Evolutionary conservation across 2,888 invertebrate species (phyloP), one percentile per base, ranked within the genome.

Genomic region (Digitonthophagus gazella): DNA sequence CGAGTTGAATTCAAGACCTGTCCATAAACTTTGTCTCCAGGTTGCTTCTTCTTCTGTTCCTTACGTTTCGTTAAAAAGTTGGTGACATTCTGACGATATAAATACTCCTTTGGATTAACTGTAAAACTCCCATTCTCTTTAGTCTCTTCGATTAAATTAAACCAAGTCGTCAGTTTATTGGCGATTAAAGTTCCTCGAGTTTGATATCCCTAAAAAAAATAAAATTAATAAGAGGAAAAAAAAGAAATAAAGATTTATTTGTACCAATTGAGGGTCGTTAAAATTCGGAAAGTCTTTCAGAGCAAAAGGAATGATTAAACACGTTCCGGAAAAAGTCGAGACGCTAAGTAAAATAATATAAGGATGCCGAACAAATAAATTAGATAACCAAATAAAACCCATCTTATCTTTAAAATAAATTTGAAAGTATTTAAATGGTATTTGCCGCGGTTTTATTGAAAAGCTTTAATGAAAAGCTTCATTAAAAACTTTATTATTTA

Each of bases 161-260:
- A 87, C 93, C 95, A 96, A 20, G 96, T 90, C 58, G 90, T 90
- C 73, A 93, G 85, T 67, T 95, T 88, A 78, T 92, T 88, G 2
- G 94, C 90, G 76, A 97, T 86, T 58, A 86, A 84, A 1, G 96
- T 97, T n/a, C 96, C 96, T 72, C 97, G 87, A 11, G 96, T 92
- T 81, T 96, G 95, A 83, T 97, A 97, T 2, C 97, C 97, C 89
- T 95, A 76, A 65, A 74, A 75, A 63, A 57, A 28, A 8, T 18
- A 58, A 57, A 20, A 55, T 18, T 57, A 14, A 56, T 20, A 16
- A 16, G 11, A n/a, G 56, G 6, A 22, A 44, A 22, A 56, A 3
- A 63, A n/a, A 44, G 15, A 67, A 15, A 19, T 22, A 6, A 8
- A n/a, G 18, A 0, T 15, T 54, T 63, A 67, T 71, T 81, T 85